Conservation (phyloP, 1,140 invertebrate genomes). For the Macrosteles quadrilineatus region DNA sequence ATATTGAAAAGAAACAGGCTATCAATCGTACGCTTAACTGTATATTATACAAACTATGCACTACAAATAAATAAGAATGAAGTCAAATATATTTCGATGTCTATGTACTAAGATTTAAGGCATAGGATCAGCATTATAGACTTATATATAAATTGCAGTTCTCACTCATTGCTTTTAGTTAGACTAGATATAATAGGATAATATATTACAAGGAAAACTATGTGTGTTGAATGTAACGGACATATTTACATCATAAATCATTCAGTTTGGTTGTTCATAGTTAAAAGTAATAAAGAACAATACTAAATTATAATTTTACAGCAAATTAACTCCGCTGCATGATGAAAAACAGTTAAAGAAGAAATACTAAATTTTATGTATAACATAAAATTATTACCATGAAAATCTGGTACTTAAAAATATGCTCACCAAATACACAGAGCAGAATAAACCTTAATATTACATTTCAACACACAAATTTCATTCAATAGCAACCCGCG, state of each 20-base stretch:
- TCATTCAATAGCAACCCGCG: neutral
- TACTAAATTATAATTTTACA: too few relatives aligned
- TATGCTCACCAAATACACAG: too few relatives aligned
- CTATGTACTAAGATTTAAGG: slow-evolving; percentile 26
- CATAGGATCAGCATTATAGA: slow-evolving; percentile 24
- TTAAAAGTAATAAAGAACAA: too few relatives aligned
- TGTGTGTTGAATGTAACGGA: neutral
- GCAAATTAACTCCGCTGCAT: too few relatives aligned
- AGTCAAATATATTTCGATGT: slow-evolving; percentile 22
- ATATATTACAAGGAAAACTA: slow-evolving; percentile 19
- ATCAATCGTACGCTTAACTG: neutral
- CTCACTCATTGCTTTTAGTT: slow-evolving; percentile 26
- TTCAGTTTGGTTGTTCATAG: too few relatives aligned
- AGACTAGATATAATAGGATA: slow-evolving; percentile 27
- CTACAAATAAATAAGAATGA: slow-evolving; percentile 19
- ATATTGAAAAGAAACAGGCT: slow-evolving; percentile 8
- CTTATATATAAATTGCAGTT: slow-evolving; percentile 25
- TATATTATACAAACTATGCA: slow-evolving; percentile 13
- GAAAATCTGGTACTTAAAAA: too few relatives aligned
- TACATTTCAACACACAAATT: neutral
- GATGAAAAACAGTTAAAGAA: too few relatives aligned
- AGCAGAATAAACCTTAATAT: too few relatives aligned
- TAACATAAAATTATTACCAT: too few relatives aligned
- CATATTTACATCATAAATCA: neutral
- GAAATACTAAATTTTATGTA: too few relatives aligned